These are phyloP conservation scores for Callimico goeldii DNA, from an alignment of 2,797 vertebrate species.

Conservation along the genomic window DNA sequence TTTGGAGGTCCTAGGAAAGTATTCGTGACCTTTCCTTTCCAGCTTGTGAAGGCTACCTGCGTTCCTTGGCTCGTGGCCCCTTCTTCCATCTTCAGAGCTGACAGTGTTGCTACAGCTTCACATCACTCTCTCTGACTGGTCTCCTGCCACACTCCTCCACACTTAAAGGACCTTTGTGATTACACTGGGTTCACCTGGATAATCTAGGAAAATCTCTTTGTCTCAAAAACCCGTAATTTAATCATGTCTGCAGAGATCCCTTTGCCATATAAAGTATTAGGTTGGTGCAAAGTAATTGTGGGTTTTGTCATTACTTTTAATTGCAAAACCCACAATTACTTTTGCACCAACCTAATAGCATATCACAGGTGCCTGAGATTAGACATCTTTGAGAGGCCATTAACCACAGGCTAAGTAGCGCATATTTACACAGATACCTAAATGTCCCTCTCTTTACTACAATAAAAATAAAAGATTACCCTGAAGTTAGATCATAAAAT, in stretches of 20 bases:
- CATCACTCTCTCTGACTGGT: not conserved
- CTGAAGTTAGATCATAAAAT: not conserved
- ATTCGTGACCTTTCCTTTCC: not conserved
- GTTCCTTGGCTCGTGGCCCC: not conserved
- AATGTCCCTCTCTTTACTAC: not conserved
- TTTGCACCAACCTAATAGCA: not conserved
- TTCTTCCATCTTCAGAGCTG: not conserved
- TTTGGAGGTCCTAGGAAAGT: not conserved
- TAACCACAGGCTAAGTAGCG: not conserved
- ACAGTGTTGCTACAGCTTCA: not conserved
- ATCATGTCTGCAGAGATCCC: not conserved
- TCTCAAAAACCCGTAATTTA: not conserved
- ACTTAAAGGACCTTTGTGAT: not conserved
- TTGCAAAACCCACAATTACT: not conserved
- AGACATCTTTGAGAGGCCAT: not conserved
- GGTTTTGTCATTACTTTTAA: not conserved
- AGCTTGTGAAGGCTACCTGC: not conserved
- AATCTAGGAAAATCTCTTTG: not conserved
- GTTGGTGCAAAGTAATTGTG: not conserved
- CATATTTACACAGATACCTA: not conserved
- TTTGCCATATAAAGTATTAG: not conserved
- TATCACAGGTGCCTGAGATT: not conserved
- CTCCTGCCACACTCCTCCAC: not conserved
- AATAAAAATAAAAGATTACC: not conserved
- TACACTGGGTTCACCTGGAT: not conserved